Evolutionary conservation across 2,888 invertebrate species (phyloP).

Genomic region (Nemurella pictetii): DNA sequence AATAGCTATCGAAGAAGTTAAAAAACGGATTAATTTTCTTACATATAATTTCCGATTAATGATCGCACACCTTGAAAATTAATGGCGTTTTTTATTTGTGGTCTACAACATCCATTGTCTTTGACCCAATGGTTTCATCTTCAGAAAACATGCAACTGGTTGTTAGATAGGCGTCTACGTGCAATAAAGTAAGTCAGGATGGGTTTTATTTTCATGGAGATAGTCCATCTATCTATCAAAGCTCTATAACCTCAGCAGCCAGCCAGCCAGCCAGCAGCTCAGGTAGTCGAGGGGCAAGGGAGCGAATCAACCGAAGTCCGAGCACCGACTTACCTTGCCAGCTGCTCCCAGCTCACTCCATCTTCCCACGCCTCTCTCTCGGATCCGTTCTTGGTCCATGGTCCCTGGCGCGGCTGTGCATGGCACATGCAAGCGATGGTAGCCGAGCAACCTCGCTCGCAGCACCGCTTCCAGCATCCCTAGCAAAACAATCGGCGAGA

Average conservation of each 20-base stretch:
- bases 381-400: not conserved
- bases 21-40: slow-evolving; percentile 17
- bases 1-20: not conserved
- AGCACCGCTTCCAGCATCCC: not conserved
- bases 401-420: slow-evolving; percentile 27
- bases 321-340: slow-evolving; percentile 3
- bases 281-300: slow-evolving; percentile 14
- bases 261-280: slow-evolving; percentile 7
- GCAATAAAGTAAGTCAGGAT: slow-evolving; percentile 7
- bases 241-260: not conserved
- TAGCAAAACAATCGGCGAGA: not conserved
- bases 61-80: slow-evolving; percentile 18
- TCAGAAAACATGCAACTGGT: slow-evolving; percentile 9
- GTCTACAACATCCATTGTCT: not conserved
- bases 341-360: slow-evolving; percentile 15
- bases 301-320: not conserved
- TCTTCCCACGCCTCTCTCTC: slow-evolving; percentile 29
- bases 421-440: slow-evolving; percentile 9
- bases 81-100: slow-evolving; percentile 5
- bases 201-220: slow-evolving; percentile 10
- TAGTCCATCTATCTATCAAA: not conserved
- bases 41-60: slow-evolving; percentile 27
- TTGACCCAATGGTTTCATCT: slow-evolving; percentile 13
- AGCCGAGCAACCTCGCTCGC: not conserved
- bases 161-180: slow-evolving; percentile 20